phyloP scores from a whole-genome alignment of 2,113 vertebrate species.

The Burhinus oedicnemus region DNA sequence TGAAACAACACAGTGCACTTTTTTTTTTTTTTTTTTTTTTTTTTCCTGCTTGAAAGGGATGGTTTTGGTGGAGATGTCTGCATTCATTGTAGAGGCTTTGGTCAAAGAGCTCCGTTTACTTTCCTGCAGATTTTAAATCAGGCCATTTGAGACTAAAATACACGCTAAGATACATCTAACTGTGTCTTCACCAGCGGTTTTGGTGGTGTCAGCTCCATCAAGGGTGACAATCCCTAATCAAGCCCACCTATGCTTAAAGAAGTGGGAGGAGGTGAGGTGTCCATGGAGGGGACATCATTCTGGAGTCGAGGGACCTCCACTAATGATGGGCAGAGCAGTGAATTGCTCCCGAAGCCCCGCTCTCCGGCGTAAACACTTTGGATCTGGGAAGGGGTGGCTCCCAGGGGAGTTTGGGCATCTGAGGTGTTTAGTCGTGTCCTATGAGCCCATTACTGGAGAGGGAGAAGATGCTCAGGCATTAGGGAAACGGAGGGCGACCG shows the following conservation, averaged over 20 bases:
- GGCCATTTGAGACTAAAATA: background rate
- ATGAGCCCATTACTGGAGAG: background rate
- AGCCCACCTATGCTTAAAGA: background rate
- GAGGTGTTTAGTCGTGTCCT: background rate
- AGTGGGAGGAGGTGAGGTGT: background rate
- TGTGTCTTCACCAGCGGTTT: background rate
- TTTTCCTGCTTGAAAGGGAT: background rate
- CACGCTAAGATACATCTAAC: background rate
- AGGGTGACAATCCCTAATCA: background rate
- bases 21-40: background rate
- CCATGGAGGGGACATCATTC: background rate
- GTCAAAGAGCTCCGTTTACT: background rate
- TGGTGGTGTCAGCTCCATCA: background rate
- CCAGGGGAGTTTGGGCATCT: too few relatives aligned
- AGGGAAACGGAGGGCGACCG: fast-evolving
- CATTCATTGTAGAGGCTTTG: background rate
- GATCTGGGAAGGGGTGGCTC: background rate
- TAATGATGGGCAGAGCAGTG: background rate
- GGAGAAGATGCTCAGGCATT: background rate
- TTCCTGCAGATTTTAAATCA: background rate
- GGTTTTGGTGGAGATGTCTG: background rate
- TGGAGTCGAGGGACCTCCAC: fast-evolving
- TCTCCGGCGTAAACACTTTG: fast-evolving
- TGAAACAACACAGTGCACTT: background rate
- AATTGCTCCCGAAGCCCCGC: background rate